Base-by-base conservation (phyloP, 1,140 invertebrate genomes). In the Diachasma alloeum region DNA sequence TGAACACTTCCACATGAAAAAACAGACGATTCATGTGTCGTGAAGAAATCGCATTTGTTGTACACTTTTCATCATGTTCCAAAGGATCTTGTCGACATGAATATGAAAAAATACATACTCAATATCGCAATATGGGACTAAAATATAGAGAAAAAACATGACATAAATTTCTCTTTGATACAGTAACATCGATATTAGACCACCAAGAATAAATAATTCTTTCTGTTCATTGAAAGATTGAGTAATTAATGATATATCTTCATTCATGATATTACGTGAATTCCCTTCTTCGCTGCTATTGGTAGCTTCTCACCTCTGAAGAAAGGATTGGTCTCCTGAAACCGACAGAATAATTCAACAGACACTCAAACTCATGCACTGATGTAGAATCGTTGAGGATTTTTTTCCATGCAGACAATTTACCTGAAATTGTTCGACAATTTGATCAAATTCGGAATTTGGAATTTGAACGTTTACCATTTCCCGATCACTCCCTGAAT, bases 231-330 rank as follows among this genome's bases (percentile, higher is more conserved):
- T 26, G 19, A 19, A 72, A n/a, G 8, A 53, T 72, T 44, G 11
- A 74, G 4, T 42, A 24, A 44, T 74, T 63, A 73, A 9, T 36
- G 5, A 73, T 37, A 63, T 39, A 48, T 72, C 22, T 72, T 26
- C 31, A 10, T 46, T 75, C 17, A 56, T 75, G 84, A 84, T 42
- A 82, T 85, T 10, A 94, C 91, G 79, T 95, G 92, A 82, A 93
- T 93, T 81, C 95, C 96, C 87, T 97, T 97, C 87, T 97, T 97
- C 42, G 96, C 96, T 42, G 96, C 96, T 75, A 96, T 94, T 15
- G 95, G 95, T 72, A 97, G 89, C 80, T 94, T 94, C 83, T 96
- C 95, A 11, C 95, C 95, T 81, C 90, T 91, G 73, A 97, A 91
- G 81, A 93, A 97, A 19, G 95, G 95, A 89, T 96, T 96, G 66